A percentile compares a stretch with the other conserved stretches of the same genome.
These are phyloP conservation scores for Bos indicus DNA, from an alignment of 2,113 vertebrate genomes.

Conservation along the genomic window DNA sequence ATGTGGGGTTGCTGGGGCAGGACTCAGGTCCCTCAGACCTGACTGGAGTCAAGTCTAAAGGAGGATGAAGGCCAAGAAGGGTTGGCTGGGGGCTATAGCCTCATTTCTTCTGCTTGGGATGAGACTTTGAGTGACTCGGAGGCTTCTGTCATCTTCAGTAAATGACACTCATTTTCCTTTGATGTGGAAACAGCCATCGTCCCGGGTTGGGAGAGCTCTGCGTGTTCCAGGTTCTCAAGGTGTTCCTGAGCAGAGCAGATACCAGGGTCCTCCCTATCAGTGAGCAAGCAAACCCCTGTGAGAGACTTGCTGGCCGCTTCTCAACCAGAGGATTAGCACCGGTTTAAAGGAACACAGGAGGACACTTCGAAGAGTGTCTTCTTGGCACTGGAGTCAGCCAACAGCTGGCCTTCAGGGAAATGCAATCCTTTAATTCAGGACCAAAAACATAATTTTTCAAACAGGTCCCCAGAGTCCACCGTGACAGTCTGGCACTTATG, in stretches of 20 bases:
- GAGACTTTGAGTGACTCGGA: background rate
- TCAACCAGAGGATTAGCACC: slow-evolving; percentile 39
- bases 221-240: background rate
- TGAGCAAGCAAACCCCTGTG: background rate
- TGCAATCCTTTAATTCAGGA: slow-evolving; percentile 52
- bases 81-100: background rate
- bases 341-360: slow-evolving; percentile 1
- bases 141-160: background rate
- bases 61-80: background rate
- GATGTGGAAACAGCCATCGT: background rate
- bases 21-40: background rate
- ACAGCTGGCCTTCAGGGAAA: slow-evolving; percentile 61
- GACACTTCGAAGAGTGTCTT: slow-evolving; percentile 35
- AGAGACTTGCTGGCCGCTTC: slow-evolving; percentile 12
- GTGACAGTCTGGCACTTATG: background rate
- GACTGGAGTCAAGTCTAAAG: background rate
- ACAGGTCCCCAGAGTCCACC: background rate
- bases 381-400: slow-evolving; percentile 49
- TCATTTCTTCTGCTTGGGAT: background rate
- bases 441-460: slow-evolving; percentile 48
- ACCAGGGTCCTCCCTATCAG: slow-evolving; percentile 2
- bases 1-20: no score
- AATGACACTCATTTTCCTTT: background rate
- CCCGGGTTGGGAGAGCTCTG: background rate
- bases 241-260: background rate